Evolutionary conservation across 2,888 invertebrate genomes (phyloP).

Genomic region (Pammene fasciana): DNA sequence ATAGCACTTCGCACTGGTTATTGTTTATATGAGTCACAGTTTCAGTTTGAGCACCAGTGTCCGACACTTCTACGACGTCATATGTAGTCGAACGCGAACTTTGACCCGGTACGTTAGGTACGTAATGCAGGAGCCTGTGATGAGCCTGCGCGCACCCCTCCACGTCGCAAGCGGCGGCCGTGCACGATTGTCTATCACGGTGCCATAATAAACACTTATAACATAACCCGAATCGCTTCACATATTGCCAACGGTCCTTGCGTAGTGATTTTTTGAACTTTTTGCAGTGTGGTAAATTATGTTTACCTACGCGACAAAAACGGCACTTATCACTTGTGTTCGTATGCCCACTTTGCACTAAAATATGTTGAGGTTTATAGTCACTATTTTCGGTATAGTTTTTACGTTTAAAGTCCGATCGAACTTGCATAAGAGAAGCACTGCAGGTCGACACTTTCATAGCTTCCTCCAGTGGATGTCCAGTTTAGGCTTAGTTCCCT

Average conservation of each 20-base stretch:
- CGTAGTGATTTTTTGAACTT: slow-evolving; percentile 16
- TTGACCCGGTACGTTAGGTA: neutral
- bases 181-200: slow-evolving; percentile 8
- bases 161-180: slow-evolving; percentile 5
- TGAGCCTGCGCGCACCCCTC: slow-evolving; percentile 6
- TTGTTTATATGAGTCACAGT: slow-evolving; percentile 24
- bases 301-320: neutral
- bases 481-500: neutral
- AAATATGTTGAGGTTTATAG: neutral
- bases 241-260: too few relatives aligned
- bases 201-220: slow-evolving; percentile 17
- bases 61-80: neutral
- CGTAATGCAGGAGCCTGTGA: slow-evolving; percentile 5
- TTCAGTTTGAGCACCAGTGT: slow-evolving; percentile 4
- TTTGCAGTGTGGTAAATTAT: slow-evolving; percentile 3
- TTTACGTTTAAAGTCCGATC: neutral
- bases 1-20: slow-evolving; percentile 35
- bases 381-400: too few relatives aligned
- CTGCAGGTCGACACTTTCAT: slow-evolving; percentile 1
- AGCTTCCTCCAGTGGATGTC: neutral
- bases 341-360: neutral
- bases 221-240: slow-evolving; percentile 8
- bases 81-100: too few relatives aligned
- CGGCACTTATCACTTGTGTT: slow-evolving; percentile 16
- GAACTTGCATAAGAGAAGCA: too few relatives aligned